phyloP scores from a whole-genome alignment of 2,888 invertebrate species.

The Lepidocyrtoides sp. region DNA sequence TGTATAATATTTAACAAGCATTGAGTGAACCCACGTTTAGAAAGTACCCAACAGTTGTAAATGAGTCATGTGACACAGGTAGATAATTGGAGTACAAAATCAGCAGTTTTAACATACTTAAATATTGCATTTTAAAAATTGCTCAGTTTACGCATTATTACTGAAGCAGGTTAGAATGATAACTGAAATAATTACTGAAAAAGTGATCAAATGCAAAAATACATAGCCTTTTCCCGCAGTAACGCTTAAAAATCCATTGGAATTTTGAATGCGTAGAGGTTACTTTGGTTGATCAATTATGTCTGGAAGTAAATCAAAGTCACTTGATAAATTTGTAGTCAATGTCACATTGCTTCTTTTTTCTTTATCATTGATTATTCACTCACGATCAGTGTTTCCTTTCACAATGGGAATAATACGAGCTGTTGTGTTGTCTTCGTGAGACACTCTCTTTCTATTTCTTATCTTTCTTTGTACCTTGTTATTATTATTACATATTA shows the following conservation, averaged over 20 bases:
- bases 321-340: not conserved
- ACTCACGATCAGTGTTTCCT: not conserved
- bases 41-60: not conserved
- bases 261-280: not conserved
- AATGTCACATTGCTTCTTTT: not conserved
- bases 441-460: not conserved
- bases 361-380: not conserved
- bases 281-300: not conserved
- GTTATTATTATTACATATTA: no score
- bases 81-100: not conserved
- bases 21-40: not conserved
- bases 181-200: not conserved
- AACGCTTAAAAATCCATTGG: no score
- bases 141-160: not conserved
- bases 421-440: not conserved
- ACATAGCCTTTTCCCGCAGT: no score
- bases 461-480: not conserved
- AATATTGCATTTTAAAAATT: not conserved
- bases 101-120: not conserved
- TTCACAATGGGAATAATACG: not conserved
- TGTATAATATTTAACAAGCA: not conserved
- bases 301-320: not conserved
- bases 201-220: no score
- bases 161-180: not conserved
- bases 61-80: not conserved